A percentile compares a stretch with the other conserved stretches of the same genome.
Conservation (phyloP, 2,888 invertebrate genomes). For the Callyntrura guangdongensis region DNA sequence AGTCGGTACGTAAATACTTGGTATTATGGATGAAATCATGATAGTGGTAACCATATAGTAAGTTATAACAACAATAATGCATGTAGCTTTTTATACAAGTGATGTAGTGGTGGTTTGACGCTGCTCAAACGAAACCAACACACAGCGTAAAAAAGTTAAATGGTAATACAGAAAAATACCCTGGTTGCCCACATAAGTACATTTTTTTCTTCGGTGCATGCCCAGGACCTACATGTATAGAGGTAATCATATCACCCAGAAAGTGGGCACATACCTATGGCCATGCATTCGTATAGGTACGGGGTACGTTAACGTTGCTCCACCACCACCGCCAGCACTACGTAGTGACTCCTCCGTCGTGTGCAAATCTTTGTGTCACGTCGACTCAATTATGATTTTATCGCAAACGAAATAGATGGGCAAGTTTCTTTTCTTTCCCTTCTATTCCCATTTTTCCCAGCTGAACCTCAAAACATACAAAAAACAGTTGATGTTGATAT, state of each 20-base stretch:
- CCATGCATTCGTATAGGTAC: not conserved
- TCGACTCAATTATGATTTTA: constrained; percentile 85
- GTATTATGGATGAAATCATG: constrained; percentile 28
- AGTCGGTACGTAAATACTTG: constrained; percentile 10
- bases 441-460: constrained; percentile 81
- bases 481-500: constrained; percentile 42
- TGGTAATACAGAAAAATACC: constrained; percentile 1
- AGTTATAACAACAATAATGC: not conserved
- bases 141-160: constrained; percentile 48
- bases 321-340: constrained; percentile 18
- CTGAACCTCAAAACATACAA: constrained; percentile 65
- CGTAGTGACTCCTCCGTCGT: constrained; percentile 79
- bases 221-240: not conserved
- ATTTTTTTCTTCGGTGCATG: no score
- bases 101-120: constrained; percentile 45
- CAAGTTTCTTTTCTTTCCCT: constrained; percentile 85
- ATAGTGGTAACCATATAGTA: constrained; percentile 42
- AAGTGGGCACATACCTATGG: constrained; percentile 2
- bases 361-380: constrained; percentile 85
- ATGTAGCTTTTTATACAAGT: constrained; percentile 11
- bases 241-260: not conserved
- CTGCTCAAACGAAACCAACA: constrained; percentile 30
- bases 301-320: constrained; percentile 42
- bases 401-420: constrained; percentile 85
- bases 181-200: not conserved